phyloP scores from a whole-genome alignment of 2,888 invertebrate genomes.

The Drosophila imparisetae region DNA sequence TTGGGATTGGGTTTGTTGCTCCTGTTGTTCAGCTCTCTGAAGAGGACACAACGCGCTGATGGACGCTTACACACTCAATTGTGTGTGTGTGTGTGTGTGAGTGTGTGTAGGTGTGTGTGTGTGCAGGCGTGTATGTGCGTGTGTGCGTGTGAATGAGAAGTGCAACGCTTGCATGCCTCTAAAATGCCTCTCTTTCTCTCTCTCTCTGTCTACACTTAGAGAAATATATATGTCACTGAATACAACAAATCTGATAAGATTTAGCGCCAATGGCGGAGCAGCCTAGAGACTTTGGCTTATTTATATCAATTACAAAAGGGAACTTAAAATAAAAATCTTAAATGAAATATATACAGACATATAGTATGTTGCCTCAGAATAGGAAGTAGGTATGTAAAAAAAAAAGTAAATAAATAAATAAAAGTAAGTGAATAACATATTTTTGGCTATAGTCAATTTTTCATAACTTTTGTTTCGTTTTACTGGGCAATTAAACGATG shows the following conservation, averaged over 20 bases:
- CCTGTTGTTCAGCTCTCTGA: conserved; percentile 4
- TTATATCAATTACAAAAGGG: background rate
- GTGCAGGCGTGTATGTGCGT: conserved; percentile 3
- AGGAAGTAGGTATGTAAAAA: background rate
- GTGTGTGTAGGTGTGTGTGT: conserved; percentile 2
- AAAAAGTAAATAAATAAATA: background rate
- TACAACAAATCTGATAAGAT: background rate
- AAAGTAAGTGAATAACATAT: background rate
- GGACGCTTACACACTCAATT: conserved; percentile 50
- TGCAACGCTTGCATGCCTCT: conserved; percentile 46
- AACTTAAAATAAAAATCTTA: background rate
- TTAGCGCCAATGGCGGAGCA: background rate
- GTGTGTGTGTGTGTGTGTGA: conserved; percentile 1
- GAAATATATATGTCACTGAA: background rate
- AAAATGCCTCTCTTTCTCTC: conserved; percentile 18
- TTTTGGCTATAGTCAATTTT: background rate
- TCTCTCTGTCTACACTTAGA: background rate
- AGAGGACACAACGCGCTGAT: conserved; percentile 49
- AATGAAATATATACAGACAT: background rate
- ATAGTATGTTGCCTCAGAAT: too few species aligned
- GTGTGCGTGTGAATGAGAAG: background rate
- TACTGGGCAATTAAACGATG: background rate
- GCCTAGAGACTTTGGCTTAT: background rate
- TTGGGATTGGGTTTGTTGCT: conserved; percentile 10
- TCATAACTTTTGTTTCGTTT: background rate